phyloP scores from a whole-genome alignment of 2,797 vertebrate species.

The Steatocranus sp. region DNA sequence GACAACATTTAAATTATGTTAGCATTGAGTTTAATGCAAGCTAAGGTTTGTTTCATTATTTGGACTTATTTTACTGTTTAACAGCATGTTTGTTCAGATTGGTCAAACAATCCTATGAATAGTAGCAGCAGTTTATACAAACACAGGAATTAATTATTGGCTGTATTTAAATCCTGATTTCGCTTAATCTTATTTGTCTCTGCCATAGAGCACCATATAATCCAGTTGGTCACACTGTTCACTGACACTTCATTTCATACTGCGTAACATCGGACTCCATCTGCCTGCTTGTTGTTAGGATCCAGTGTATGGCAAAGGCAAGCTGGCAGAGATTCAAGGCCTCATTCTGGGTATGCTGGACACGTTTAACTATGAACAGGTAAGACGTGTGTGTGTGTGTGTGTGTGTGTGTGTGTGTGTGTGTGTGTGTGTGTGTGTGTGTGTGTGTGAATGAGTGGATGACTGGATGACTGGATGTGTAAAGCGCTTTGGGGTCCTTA shows the following conservation, averaged over 20 bases:
- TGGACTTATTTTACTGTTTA: background rate
- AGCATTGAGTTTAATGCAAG: background rate
- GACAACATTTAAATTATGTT: background rate
- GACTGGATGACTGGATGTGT: no score
- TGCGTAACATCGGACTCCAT: background rate
- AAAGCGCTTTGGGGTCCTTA: no score
- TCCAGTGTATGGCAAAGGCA: slow-evolving; percentile 93
- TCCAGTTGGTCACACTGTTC: background rate
- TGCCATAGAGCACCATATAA: accelerated
- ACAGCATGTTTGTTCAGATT: background rate
- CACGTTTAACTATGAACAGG: slow-evolving; percentile 95
- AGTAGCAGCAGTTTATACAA: background rate
- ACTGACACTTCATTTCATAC: background rate
- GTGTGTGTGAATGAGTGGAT: background rate
- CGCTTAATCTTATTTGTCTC: background rate
- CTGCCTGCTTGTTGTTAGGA: slow-evolving; percentile 73
- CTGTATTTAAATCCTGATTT: background rate
- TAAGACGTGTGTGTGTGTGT: slow-evolving; percentile 32
- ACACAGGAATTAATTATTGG: background rate
- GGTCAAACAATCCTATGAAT: background rate
- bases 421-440: no score
- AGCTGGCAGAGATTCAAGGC: slow-evolving; percentile 92
- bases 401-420: background rate
- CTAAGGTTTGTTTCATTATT: background rate
- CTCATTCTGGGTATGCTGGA: slow-evolving; percentile 96